Evolutionary conservation across 2,113 vertebrate species (phyloP).

Genomic region (Pachyramphus minor): DNA sequence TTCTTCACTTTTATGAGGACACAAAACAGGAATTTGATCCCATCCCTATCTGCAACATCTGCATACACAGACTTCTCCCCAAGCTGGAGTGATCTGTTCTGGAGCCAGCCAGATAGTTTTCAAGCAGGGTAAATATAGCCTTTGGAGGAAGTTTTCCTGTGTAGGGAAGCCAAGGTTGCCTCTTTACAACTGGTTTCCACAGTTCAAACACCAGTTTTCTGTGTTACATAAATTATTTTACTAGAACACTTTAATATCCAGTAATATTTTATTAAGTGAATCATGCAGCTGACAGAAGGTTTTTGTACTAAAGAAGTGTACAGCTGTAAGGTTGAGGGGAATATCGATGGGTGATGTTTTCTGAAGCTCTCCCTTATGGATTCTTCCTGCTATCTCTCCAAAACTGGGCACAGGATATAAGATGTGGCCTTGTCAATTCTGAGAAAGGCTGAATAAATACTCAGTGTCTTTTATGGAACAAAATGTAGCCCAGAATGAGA

Average conservation of each 20-base stretch:
- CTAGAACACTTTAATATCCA: slow-evolving; percentile 58
- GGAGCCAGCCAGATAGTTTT: slow-evolving; percentile 42
- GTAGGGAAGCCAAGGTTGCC: slow-evolving; percentile 45
- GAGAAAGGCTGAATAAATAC: slow-evolving; percentile 4
- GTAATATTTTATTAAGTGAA: slow-evolving; percentile 59
- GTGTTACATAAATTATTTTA: slow-evolving; percentile 64
- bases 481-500: not conserved
- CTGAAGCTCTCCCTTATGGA: not conserved
- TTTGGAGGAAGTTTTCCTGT: slow-evolving; percentile 58
- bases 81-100: slow-evolving; percentile 13
- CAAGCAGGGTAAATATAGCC: slow-evolving; percentile 55
- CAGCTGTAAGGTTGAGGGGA: slow-evolving; percentile 32
- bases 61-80: slow-evolving; percentile 6
- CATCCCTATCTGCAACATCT: slow-evolving; percentile 58
- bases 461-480: not conserved
- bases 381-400: not conserved
- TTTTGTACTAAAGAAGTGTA: slow-evolving; percentile 30
- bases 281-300: slow-evolving; percentile 39
- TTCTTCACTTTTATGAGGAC: slow-evolving; percentile 28
- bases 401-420: not conserved
- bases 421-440: not conserved
- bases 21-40: slow-evolving; percentile 15
- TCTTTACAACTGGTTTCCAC: slow-evolving; percentile 61
- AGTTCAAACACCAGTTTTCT: slow-evolving; percentile 55
- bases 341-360: not conserved